Base-by-base conservation (phyloP, 2,888 invertebrate species). In the Drosophila merina region DNA sequence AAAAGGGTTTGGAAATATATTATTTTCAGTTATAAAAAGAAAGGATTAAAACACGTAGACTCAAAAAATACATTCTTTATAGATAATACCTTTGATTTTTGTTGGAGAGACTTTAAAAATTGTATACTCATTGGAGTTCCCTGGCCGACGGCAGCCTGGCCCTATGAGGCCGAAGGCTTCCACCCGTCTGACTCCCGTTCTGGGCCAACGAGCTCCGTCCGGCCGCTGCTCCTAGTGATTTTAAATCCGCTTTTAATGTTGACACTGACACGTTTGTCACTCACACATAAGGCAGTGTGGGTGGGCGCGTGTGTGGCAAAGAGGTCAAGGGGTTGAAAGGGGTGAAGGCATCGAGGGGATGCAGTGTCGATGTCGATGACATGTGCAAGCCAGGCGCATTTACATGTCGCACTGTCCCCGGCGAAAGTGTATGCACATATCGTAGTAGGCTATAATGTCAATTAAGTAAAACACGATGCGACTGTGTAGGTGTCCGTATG, bases 161-260 rank as follows among this genome's bases (percentile, higher is more conserved):
- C 44, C 54, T 51, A 66, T 73, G 55, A 64, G 80, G 73, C 76
- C 74, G 79, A 80, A 76, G 84, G 84, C 77, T 83, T 82, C 74
- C 64, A 77, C 63, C 70, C 77, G 63, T 68, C 74, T 77, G 81
- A 82, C 74, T 81, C 81, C 54, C 42, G 57, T 69, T 49, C 74
- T 58, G 48, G 20, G 25, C 57, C 49, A 48, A 14, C 14, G 38
- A 45, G 45, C 20, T 31, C 26, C 9, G 33, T 25, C 14, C 33
- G 45, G 26, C 48, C 20, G 51, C 51, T 38, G 38, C 38, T 36
- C 38, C 26, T 49, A 60, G 87, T 89, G 84, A 87, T 87, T 90
- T 89, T 90, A 88, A 89, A 89, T 89, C 89, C 89, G 89, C 89
- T 89, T 89, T 90, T 88, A 89, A 90, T 89, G 89, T 90, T 89